phyloP scores from a whole-genome alignment of 2,113 vertebrate genomes.

The Sturnus vulgaris region DNA sequence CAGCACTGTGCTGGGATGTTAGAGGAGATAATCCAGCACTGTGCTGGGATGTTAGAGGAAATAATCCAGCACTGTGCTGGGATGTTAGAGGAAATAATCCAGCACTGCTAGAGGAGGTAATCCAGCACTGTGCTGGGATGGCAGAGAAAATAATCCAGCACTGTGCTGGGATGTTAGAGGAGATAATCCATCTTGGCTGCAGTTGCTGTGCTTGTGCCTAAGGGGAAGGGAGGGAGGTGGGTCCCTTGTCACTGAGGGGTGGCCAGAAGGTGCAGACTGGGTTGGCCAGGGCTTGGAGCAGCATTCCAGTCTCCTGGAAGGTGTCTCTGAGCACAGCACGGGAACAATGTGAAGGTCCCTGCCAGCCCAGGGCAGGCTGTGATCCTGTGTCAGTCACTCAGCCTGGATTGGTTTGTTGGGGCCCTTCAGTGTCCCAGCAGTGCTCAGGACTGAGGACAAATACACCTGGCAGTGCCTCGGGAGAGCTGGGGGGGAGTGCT shows the following conservation, averaged over 20 bases:
- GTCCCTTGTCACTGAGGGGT: neutral
- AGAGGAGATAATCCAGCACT: too few species aligned
- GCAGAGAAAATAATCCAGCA: too few species aligned
- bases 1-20: too few species aligned
- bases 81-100: too few species aligned
- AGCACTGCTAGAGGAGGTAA: too few species aligned
- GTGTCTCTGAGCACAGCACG: neutral
- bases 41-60: too few species aligned
- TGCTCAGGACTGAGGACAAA: neutral
- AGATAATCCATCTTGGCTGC: too few species aligned
- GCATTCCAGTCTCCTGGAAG: fast-evolving
- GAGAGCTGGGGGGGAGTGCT: neutral
- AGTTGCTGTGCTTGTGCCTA: neutral
- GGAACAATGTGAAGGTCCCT: neutral
- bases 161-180: too few species aligned
- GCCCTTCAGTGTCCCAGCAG: neutral
- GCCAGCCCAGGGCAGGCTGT: neutral
- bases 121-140: too few species aligned
- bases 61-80: too few species aligned
- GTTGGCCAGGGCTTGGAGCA: neutral
- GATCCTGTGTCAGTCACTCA: neutral
- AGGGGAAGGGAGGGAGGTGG: neutral
- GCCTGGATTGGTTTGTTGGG: neutral
- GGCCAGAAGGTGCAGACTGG: neutral
- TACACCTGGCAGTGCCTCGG: neutral